Evolutionary conservation across 2,797 vertebrate genomes (phyloP), one percentile per base, ranked within the genome.

Genomic region (Neosilurus hyrtlii): DNA sequence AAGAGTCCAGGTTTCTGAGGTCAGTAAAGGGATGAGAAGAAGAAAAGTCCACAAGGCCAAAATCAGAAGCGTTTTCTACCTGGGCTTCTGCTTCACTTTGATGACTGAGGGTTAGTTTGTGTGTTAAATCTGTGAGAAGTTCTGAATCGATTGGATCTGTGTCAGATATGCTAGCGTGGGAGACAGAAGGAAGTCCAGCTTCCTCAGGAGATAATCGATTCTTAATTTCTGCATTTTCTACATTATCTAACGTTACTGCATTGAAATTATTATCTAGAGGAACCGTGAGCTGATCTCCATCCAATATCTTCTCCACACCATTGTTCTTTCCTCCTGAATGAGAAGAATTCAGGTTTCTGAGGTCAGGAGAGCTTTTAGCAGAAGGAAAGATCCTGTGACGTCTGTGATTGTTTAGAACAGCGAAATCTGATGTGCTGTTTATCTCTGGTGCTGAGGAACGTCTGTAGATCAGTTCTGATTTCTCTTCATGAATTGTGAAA

Each of bases 121-220:
- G 16, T 4, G 57, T 65, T 6, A 73, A 78, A 66, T 30, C 71
- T 66, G 63, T 18, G 37, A 82, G 72, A 71, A 49, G n/a, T 43
- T 82, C 82, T 74, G 59, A 51, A 71, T 67, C 59, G 49, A 24
- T 51, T n/a, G 56, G 65, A 66, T 51, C 54, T 76, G 63, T 30
- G 12, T 82, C 43, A 22, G 68, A 56, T 70, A 63, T 20, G 72
- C 20, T 72, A 62, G 30, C 43, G 24, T 43, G 72, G 61, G 79
- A 82, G 35, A 66, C 65, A 35, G 52, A 57, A 84, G 79, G 70
- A 87, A 86, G 80, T 76, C 62, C 86, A 87, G 84, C 24, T 87
- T 85, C 85, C 37, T 66, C 66, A 54, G 74, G 70, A 51, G 80
- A 71, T 59, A 77, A 59, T 24, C 0, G 6, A 79, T 52, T 51